A percentile compares a stretch with the other conserved stretches of the same genome.
Evolutionary conservation across 2,888 invertebrate species (phyloP).

Genomic region (Megamerina dolium): DNA sequence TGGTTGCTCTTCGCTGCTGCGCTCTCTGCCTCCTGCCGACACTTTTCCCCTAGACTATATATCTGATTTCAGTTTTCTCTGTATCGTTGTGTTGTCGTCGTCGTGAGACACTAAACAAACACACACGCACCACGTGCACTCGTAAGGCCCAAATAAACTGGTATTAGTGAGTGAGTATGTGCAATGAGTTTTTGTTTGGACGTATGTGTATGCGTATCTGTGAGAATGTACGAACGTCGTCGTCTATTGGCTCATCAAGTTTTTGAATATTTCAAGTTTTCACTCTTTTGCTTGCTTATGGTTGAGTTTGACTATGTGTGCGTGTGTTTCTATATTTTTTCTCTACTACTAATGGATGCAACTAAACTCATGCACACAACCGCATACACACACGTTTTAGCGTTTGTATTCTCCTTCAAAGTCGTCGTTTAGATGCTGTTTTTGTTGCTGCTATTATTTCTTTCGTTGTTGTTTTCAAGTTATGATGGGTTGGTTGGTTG

Average conservation of each 20-base stretch:
- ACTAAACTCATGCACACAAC: too few relatives aligned
- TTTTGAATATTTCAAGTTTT: slow-evolving; percentile 9
- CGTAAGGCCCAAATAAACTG: too few relatives aligned
- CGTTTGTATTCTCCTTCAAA: too few relatives aligned
- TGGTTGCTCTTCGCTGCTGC: background rate
- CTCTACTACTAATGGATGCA: too few relatives aligned
- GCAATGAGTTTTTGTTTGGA: too few relatives aligned
- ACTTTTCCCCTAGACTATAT: background rate
- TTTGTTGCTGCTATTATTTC: background rate
- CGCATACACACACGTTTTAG: background rate
- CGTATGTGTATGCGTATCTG: too few relatives aligned
- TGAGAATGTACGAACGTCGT: slow-evolving; percentile 11
- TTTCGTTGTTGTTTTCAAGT: slow-evolving; percentile 4
- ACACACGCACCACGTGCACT: too few relatives aligned
- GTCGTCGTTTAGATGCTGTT: background rate
- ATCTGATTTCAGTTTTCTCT: background rate
- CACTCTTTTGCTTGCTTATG: slow-evolving; percentile 4
- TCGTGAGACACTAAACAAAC: background rate
- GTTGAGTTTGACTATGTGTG: background rate
- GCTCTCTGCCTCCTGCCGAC: too few relatives aligned
- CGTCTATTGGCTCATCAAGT: slow-evolving; percentile 21
- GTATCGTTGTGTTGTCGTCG: background rate
- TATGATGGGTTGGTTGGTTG: slow-evolving; percentile 1
- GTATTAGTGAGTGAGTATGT: too few relatives aligned
- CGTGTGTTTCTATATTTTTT: background rate